Conservation (phyloP, 2,113 vertebrate species). For the Otocyon megalotis region DNA sequence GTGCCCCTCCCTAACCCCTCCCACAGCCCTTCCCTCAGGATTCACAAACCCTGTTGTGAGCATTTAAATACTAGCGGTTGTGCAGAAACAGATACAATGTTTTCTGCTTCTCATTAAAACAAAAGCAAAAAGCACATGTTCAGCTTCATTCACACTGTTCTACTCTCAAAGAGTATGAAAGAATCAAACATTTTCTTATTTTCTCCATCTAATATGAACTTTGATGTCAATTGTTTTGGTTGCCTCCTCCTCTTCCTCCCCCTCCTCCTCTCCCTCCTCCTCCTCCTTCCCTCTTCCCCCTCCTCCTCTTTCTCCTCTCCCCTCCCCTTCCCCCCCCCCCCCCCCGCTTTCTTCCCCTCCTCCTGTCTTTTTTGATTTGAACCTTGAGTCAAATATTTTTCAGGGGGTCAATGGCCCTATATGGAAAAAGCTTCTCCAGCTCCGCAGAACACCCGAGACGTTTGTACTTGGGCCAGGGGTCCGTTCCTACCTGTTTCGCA, state of each 20-base stretch:
- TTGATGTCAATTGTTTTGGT: background rate
- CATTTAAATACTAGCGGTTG: background rate
- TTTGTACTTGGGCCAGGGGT: background rate
- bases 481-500: rapidly evolving
- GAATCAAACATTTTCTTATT: background rate
- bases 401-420: background rate
- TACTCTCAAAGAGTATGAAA: background rate
- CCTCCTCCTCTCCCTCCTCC: rapidly evolving
- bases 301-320: too few species aligned
- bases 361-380: background rate
- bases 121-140: background rate
- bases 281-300: rapidly evolving
- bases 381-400: background rate
- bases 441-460: background rate
- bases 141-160: background rate
- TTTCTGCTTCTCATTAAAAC: background rate
- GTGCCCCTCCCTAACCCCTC: rapidly evolving
- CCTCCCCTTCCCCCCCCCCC: rapidly evolving
- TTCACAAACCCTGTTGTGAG: rapidly evolving
- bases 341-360: rapidly evolving
- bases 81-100: background rate
- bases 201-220: background rate
- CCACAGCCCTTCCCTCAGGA: rapidly evolving
- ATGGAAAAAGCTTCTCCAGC: background rate
- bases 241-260: rapidly evolving